These are phyloP conservation scores for Mesorhabditis spiculigera DNA, from an alignment of 2,888 invertebrate species.

Conservation along the genomic window DNA sequence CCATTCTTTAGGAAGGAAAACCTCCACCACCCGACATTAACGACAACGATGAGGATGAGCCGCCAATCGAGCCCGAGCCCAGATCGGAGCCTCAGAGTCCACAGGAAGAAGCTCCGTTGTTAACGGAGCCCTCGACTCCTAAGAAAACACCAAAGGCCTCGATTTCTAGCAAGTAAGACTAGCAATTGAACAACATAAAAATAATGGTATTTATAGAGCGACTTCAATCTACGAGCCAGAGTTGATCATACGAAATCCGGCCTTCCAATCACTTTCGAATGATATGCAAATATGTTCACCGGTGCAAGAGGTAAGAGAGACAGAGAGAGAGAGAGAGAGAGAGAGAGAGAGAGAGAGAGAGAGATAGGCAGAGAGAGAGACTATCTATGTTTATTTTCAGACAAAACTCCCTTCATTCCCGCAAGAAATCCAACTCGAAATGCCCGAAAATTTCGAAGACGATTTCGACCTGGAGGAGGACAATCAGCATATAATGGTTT, in stretches of 20 bases:
- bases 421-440: neutral
- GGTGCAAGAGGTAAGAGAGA: conserved; percentile 18
- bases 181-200: neutral
- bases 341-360: no score
- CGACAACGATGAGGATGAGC: conserved; percentile 23
- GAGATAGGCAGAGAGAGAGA: no score
- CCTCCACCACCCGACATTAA: conserved; percentile 53
- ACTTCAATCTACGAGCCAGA: conserved; percentile 17
- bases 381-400: no score
- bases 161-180: neutral
- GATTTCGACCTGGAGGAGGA: neutral
- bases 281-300: conserved; percentile 24
- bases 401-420: neutral
- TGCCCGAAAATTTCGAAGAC: neutral
- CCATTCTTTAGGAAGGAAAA: conserved; percentile 43
- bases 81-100: conserved; percentile 13
- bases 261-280: conserved; percentile 34
- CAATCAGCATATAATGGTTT: neutral
- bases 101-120: conserved; percentile 6
- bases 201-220: neutral
- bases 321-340: no score
- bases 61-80: conserved; percentile 27
- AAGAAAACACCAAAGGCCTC: conserved; percentile 2
- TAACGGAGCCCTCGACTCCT: neutral
- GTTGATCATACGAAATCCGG: conserved; percentile 36